Conservation (phyloP, 2,888 invertebrate genomes). For the Hetaerina titia region DNA sequence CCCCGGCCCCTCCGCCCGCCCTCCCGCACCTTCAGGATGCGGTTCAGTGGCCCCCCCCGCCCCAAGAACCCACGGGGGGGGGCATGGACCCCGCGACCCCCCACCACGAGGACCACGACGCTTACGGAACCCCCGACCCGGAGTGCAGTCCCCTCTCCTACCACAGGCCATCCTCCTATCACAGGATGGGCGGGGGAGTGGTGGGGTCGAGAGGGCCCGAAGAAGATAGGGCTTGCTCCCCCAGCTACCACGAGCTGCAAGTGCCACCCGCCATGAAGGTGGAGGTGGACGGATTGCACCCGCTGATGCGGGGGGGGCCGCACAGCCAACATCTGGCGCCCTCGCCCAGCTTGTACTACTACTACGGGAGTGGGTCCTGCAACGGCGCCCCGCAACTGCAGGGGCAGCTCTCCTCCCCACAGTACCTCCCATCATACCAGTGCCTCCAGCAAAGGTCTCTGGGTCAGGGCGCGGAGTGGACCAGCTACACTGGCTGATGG, state of each 20-base stretch:
- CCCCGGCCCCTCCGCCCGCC: neutral
- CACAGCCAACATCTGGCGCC: neutral
- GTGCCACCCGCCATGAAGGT: constrained; percentile 29
- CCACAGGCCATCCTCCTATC: constrained; percentile 18
- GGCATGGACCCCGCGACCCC: neutral
- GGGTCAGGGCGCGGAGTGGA: constrained; percentile 23
- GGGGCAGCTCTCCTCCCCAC: neutral
- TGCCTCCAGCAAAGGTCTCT: constrained; percentile 53
- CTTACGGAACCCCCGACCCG: neutral
- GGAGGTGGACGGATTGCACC: neutral
- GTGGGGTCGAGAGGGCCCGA: neutral
- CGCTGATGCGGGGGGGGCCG: neutral
- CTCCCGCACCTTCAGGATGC: neutral
- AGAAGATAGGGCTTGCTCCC: neutral
- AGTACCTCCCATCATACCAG: constrained; percentile 57
- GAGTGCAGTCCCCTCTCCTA: neutral
- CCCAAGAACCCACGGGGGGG: neutral
- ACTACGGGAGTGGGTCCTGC: neutral
- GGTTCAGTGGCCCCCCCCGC: neutral
- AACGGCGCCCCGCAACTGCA: neutral
- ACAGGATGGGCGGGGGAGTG: constrained; percentile 36
- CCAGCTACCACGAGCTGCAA: constrained; percentile 52
- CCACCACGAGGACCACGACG: constrained; percentile 8
- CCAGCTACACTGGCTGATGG: constrained; percentile 19
- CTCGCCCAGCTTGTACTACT: constrained; percentile 11